Evolutionary conservation across 1,140 invertebrate genomes (phyloP).

Genomic region (Gryllus bimaculatus): DNA sequence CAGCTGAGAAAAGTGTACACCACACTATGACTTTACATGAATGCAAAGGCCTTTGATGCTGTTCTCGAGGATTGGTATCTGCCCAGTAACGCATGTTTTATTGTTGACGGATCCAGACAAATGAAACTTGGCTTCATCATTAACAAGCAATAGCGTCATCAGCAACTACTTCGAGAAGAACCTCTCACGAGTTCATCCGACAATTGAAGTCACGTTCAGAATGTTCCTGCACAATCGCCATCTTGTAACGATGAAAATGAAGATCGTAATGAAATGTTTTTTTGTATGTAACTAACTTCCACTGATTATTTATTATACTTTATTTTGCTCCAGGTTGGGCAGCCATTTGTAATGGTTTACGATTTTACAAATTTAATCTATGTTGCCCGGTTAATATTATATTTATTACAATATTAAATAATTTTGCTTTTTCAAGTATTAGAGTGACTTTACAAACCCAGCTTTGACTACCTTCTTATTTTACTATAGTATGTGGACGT

Average conservation of each 20-base stretch:
- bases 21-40: constrained; percentile 30
- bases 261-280: constrained; percentile 24
- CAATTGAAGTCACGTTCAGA: constrained; percentile 24
- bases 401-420: no score
- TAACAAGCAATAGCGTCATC: constrained; percentile 24
- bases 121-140: constrained; percentile 32
- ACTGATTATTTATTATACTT: no score
- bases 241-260: constrained; percentile 23
- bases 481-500: no score
- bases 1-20: constrained; percentile 24
- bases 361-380: no score
- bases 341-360: no score
- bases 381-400: no score
- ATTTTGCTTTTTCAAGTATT: no score
- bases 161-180: constrained; percentile 22
- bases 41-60: constrained; percentile 31
- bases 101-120: constrained; percentile 32
- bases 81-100: constrained; percentile 32
- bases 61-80: constrained; percentile 26
- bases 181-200: constrained; percentile 23
- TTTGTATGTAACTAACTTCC: constrained; percentile 20
- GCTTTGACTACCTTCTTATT: no score
- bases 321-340: no score
- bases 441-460: no score
- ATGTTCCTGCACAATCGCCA: constrained; percentile 23